phyloP scores from a whole-genome alignment of 1,140 invertebrate genomes.

The Megalopta genalis region DNA sequence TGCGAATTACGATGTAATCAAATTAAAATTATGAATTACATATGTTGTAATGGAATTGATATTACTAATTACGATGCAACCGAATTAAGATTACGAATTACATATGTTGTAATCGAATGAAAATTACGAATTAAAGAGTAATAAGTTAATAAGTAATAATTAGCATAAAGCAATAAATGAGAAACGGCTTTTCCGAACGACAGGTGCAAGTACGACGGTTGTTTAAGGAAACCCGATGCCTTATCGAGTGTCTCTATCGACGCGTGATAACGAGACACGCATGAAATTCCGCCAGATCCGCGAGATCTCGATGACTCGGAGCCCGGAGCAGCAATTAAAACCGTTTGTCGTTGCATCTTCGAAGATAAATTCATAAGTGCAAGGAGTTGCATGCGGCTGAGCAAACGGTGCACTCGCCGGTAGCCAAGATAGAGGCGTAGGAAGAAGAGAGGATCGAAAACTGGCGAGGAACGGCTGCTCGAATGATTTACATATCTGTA shows the following conservation, averaged over 20 bases:
- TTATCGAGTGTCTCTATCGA: conserved; percentile 61
- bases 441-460: conserved; percentile 19
- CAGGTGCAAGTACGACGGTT: too few relatives aligned
- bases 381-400: not conserved
- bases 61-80: too few relatives aligned
- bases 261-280: conserved; percentile 33
- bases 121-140: too few relatives aligned
- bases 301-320: conserved; percentile 25
- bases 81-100: too few relatives aligned
- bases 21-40: too few relatives aligned
- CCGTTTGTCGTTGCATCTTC: conserved; percentile 66
- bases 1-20: too few relatives aligned
- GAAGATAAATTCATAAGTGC: conserved; percentile 66
- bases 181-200: too few relatives aligned
- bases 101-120: too few relatives aligned
- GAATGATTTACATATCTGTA: conserved; percentile 63
- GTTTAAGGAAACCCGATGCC: not conserved
- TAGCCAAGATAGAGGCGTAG: conserved; percentile 19
- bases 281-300: not conserved
- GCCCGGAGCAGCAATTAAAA: conserved; percentile 69
- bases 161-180: too few relatives aligned
- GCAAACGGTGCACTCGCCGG: not conserved
- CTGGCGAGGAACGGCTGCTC: conserved; percentile 22
- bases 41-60: too few relatives aligned
- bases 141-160: too few relatives aligned